A percentile compares a stretch with the other conserved stretches of the same genome.
phyloP scores from a whole-genome alignment of 2,113 vertebrate species.

The Chrysemys picta region DNA sequence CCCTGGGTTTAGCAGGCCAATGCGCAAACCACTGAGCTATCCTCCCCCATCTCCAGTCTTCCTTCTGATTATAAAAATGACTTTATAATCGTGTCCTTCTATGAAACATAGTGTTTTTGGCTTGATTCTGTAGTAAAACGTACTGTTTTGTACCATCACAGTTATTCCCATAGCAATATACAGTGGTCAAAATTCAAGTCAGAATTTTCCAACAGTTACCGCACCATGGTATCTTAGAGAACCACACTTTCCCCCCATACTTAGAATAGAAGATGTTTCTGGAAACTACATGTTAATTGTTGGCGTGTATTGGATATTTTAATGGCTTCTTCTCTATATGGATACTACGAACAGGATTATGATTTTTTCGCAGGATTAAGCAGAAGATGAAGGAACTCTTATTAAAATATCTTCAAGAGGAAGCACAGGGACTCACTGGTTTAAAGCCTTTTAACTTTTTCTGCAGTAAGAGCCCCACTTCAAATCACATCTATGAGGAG shows the following conservation, averaged over 20 bases:
- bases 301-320: not conserved
- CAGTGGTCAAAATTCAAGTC: fast-evolving
- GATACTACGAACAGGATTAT: not conserved
- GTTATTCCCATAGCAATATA: not conserved
- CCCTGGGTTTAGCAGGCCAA: too few species aligned
- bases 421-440: not conserved
- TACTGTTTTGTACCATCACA: not conserved
- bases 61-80: not conserved
- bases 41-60: not conserved
- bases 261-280: not conserved
- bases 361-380: not conserved
- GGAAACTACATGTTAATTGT: not conserved
- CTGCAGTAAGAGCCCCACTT: not conserved
- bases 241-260: not conserved
- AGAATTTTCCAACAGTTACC: fast-evolving
- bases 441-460: not conserved
- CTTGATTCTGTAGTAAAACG: not conserved
- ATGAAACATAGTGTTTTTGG: fast-evolving
- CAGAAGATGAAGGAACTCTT: not conserved
- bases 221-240: fast-evolving
- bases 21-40: too few species aligned
- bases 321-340: not conserved
- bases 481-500: conserved; percentile 6
- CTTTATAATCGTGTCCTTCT: not conserved
- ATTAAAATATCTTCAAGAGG: not conserved